A percentile compares a stretch with the other conserved stretches of the same genome.
Evolutionary conservation across 2,888 invertebrate genomes (phyloP).

Genomic region (Cloeon dipterum): DNA sequence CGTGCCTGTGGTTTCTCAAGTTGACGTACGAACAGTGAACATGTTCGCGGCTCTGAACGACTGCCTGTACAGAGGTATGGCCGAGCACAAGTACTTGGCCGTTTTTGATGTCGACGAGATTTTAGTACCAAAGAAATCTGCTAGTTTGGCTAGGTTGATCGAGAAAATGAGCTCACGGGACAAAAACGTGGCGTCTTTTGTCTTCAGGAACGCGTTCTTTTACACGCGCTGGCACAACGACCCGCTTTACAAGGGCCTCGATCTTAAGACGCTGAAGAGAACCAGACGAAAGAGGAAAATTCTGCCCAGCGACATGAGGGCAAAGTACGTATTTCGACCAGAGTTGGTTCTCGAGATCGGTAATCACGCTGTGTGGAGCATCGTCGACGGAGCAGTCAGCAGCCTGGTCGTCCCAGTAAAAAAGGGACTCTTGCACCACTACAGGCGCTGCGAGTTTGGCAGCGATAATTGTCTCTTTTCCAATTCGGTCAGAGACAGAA

Average conservation of each 20-base stretch:
- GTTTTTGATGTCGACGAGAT: constrained; percentile 77
- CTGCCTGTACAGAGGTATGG: constrained; percentile 79
- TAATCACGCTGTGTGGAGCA: constrained; percentile 87
- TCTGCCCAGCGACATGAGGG: constrained; percentile 75
- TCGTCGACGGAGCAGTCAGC: too few species aligned
- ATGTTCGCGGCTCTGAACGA: constrained; percentile 83
- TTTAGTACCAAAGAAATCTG: constrained; percentile 50
- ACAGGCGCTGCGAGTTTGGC: constrained; percentile 9
- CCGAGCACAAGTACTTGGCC: constrained; percentile 54
- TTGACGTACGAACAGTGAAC: constrained; percentile 80
- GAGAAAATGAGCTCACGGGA: background rate
- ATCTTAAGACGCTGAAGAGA: constrained; percentile 52
- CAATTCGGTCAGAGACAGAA: too few species aligned
- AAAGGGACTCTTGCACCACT: constrained; percentile 10
- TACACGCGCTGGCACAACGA: constrained; percentile 63
- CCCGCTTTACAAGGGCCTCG: constrained; percentile 14
- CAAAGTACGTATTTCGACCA: constrained; percentile 73
- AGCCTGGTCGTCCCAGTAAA: constrained; percentile 9
- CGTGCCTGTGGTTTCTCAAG: constrained; percentile 66
- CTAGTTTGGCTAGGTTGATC: constrained; percentile 2
- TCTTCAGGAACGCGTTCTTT: constrained; percentile 72
- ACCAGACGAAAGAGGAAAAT: constrained; percentile 58
- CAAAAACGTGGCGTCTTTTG: constrained; percentile 49
- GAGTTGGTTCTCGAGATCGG: constrained; percentile 70
- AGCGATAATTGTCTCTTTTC: too few species aligned